Base-by-base conservation (phyloP, 2,888 invertebrate genomes). In the Dendrolimus houi region DNA sequence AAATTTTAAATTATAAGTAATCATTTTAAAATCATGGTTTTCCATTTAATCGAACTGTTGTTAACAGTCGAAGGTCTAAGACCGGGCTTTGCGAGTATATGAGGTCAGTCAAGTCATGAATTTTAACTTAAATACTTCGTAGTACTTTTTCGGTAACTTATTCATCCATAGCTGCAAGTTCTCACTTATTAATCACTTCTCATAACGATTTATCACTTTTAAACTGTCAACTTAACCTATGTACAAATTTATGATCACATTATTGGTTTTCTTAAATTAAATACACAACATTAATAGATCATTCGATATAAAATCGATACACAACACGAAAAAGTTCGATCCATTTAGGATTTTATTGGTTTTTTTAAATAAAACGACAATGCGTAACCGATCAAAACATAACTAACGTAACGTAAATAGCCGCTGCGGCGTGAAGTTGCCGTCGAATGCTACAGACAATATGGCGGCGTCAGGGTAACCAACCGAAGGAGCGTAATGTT, bases 331-430 rank as follows among this genome's bases (percentile, higher is more conserved):
- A 63, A 55, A 65, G 60, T 71, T 62, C 67, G 65, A 76, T 81
- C 74, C 79, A 86, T 85, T 83, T 71, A 79, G 64, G 67, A 62
- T 47, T 12, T 47, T 47, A 47, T 47, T 47, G 2, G 17, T n/a
- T 2, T 63, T 63, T 65, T 71, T 60, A 63, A 68, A 66, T 56
- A 58, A 60, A 66, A 60, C 59, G 60, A 66, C 68, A 54, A 67
- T 68, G 70, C 71, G 67, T 47, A 77, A 79, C 75, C 61, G 76
- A 81, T 83, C 76, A 84, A 83, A 84, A 82, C 79, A 83, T 76
- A 82, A 82, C 81, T 85, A 85, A 79, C 74, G 68, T 82, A 85
- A 85, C 84, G 86, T 78, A 77, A 74, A 75, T 75, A 78, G 72
- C 77, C 74, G 78, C 66, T 77, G 74, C 67, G 67, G 52, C 62